Evolutionary conservation across 2,113 vertebrate genomes (phyloP).

Genomic region (Gadus chalcogrammus): DNA sequence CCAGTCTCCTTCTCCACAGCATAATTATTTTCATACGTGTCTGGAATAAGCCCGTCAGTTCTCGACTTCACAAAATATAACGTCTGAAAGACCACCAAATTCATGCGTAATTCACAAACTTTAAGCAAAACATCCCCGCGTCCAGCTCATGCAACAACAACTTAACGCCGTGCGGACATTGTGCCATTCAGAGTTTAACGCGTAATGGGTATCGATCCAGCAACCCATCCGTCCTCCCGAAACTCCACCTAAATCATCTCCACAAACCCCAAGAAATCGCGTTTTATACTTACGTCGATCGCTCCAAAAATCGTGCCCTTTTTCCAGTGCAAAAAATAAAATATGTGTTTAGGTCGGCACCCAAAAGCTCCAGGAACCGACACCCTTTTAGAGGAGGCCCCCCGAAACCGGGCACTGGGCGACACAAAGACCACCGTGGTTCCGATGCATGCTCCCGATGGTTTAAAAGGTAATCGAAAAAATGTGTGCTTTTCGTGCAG

Average conservation of each 20-base stretch:
- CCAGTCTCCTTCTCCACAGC: no score
- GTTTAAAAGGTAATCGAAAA: constrained; percentile 40
- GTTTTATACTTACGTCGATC: constrained; percentile 60
- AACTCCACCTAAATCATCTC: background rate
- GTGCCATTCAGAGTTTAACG: constrained; percentile 49
- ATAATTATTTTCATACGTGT: no score
- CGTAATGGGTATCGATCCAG: constrained; percentile 47
- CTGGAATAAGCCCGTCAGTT: no score
- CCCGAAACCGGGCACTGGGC: constrained; percentile 59
- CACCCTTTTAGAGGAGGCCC: constrained; percentile 51
- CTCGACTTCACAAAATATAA: no score
- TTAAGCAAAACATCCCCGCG: no score
- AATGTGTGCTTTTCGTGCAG: constrained; percentile 33
- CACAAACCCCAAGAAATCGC: constrained; percentile 31
- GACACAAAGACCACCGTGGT: constrained; percentile 60
- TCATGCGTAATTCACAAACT: no score
- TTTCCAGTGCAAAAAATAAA: no score
- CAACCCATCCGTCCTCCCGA: background rate
- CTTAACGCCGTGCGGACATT: constrained; percentile 44
- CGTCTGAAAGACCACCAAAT: no score
- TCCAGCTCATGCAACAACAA: background rate
- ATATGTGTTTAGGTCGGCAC: no score
- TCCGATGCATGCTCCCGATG: constrained; percentile 61
- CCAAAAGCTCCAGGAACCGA: background rate
- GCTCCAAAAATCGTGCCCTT: constrained; percentile 6